A percentile compares a stretch with the other conserved stretches of the same genome.
These are phyloP conservation scores for Platygyra sinensis DNA, from an alignment of 64 coral and sea anemone species.

Conservation along the genomic window DNA sequence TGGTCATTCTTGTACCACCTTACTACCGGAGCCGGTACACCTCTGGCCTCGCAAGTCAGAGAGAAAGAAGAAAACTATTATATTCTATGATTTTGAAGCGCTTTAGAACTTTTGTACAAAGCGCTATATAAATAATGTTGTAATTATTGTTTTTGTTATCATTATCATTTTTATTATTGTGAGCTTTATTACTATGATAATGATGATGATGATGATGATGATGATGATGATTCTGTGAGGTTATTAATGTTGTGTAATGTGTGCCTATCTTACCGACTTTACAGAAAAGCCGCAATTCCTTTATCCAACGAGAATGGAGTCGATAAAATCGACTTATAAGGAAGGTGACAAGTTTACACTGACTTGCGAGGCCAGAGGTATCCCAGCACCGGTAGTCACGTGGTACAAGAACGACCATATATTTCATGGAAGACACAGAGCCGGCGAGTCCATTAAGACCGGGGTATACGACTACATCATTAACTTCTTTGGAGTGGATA, in stretches of 20 bases:
- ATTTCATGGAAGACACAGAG: not conserved
- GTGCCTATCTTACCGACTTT: not conserved
- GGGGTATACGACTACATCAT: conserved; percentile 44
- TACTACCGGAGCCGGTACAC: conserved; percentile 50
- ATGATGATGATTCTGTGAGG: no score
- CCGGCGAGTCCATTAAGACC: not conserved
- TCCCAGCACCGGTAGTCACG: conserved; percentile 41
- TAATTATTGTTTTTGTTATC: no score
- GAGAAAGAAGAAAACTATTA: no score
- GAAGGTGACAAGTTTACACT: conserved; percentile 41
- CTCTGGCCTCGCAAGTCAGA: conserved; percentile 62
- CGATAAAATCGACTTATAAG: not conserved
- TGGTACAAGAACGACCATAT: conserved; percentile 71
- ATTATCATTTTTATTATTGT: no score
- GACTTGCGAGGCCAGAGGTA: conserved; percentile 58
- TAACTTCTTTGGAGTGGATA: conserved; percentile 14
- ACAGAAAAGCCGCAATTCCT: conserved; percentile 52
- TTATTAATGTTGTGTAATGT: not conserved
- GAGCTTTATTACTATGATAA: no score
- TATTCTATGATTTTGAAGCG: no score
- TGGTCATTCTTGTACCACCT: conserved; percentile 72
- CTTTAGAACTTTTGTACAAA: no score
- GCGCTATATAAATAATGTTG: no score
- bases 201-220: no score
- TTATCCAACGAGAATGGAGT: conserved; percentile 38